A percentile compares a stretch with the other conserved stretches of the same genome.
Conservation (phyloP, 2,113 vertebrate genomes). For the Orthochromis malagaraziensis region DNA sequence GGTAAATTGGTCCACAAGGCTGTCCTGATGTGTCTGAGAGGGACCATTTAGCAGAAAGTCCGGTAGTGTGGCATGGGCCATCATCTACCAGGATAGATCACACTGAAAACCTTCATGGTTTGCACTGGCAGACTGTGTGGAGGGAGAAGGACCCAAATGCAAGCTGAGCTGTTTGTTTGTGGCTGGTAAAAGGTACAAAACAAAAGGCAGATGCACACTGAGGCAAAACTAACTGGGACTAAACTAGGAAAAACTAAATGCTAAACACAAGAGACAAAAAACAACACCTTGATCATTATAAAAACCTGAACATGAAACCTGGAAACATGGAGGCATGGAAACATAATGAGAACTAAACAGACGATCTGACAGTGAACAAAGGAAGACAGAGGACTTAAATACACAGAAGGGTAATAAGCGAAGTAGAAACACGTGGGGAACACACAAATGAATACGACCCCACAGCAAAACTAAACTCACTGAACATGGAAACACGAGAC, state of each 20-base stretch:
- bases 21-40: not conserved
- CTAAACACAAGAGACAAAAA: not conserved
- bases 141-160: not conserved
- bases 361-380: not conserved
- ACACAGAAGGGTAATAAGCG: not conserved
- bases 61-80: fast-evolving
- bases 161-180: not conserved
- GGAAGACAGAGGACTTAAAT: not conserved
- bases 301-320: not conserved
- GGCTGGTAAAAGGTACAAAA: not conserved
- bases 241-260: not conserved
- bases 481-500: not conserved
- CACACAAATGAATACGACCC: not conserved
- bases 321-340: not conserved
- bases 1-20: not conserved
- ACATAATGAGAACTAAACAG: not conserved
- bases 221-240: not conserved
- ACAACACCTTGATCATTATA: not conserved
- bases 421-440: not conserved
- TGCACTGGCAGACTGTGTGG: not conserved
- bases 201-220: not conserved
- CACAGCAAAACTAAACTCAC: not conserved
- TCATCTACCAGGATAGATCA: not conserved
- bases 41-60: not conserved
- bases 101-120: not conserved